Evolutionary conservation across 2,888 invertebrate genomes (phyloP), one percentile per base, ranked within the genome.

Genomic region (Drosophila rellima): DNA sequence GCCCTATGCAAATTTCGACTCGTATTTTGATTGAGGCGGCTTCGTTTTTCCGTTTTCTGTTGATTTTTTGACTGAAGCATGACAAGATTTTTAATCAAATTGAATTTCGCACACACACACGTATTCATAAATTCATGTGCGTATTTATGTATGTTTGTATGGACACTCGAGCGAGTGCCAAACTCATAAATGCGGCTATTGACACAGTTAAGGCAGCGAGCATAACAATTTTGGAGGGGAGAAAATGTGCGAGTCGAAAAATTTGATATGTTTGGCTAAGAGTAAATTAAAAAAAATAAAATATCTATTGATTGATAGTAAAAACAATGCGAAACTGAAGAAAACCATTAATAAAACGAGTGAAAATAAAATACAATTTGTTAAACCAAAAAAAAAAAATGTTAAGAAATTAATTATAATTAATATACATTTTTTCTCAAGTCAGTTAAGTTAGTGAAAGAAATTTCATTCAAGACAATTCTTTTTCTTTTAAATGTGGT

Each of bases 11-110:
- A 84, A 84, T 84, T 74, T 69, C 44, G 26, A 26, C 55, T 55
- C 33, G 26, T 54, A 37, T 47, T 31, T 48, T 31, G 50, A 54
- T 59, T 59, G 63, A 40, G 65, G 17, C 65, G 74, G 65, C 65
- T 50, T 51, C 51, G 26, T 39, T 60, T 50, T n/a, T 47, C 44
- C 45, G 8, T 26, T 56, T 44, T 65, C 52, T 75, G 70, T 76
- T 81, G 70, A 73, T 62, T 57, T 72, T 74, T 78, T 80, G 79
- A 82, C 50, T 73, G 86, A 84, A 83, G 79, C 83, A 79, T 84
- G 83, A 86, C 83, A 86, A 77, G 83, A 77, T 72, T 83, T 84
- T 84, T 69, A 84, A 84, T 84, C 82, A 80, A 80, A 71, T 59
- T 76, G 65, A 64, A 60, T 64, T 70, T 73, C 54, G 73, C 63